Evolutionary conservation across 2,113 vertebrate species (phyloP).

Genomic region (Nothocercus julius): DNA sequence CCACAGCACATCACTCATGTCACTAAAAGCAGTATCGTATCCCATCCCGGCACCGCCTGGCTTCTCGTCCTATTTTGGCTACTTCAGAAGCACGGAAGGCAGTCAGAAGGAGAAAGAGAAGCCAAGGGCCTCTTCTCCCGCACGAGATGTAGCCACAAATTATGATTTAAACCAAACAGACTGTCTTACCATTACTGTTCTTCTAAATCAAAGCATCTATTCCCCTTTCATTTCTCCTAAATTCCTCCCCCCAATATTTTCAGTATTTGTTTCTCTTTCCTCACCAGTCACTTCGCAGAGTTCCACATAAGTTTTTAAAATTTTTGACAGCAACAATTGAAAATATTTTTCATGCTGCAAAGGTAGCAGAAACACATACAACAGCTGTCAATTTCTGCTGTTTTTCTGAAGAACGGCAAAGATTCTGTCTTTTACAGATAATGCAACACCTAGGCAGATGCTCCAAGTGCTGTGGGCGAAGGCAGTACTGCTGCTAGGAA

Average conservation of each 20-base stretch:
- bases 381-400: not conserved
- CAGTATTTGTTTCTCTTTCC: not conserved
- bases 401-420: not conserved
- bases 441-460: not conserved
- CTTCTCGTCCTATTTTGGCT: not conserved
- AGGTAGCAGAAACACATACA: not conserved
- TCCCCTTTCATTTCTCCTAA: not conserved
- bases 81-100: not conserved
- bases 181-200: not conserved
- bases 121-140: not conserved
- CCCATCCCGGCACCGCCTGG: not conserved
- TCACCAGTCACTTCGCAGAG: not conserved
- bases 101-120: not conserved
- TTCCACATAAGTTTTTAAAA: not conserved
- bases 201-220: not conserved
- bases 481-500: not conserved
- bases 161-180: not conserved
- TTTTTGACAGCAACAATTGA: not conserved
- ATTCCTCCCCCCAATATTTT: not conserved
- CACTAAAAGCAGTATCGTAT: not conserved
- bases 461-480: not conserved
- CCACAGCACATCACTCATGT: not conserved
- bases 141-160: not conserved
- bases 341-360: not conserved
- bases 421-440: not conserved